Conservation (phyloP, 2,113 vertebrate species). For the Bubo bubo region DNA sequence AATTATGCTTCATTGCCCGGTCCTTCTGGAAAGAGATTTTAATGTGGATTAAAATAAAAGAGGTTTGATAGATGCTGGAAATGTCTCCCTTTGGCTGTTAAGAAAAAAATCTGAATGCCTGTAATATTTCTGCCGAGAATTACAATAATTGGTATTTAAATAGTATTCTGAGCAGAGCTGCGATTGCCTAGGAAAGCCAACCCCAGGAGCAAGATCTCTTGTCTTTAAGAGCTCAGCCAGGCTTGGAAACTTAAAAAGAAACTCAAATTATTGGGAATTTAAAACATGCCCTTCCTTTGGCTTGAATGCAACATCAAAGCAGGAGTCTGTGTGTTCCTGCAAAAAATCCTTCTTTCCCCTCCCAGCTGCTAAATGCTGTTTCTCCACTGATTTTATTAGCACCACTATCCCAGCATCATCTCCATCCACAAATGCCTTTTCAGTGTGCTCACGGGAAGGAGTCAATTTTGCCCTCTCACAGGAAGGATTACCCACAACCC, state of each 20-base stretch:
- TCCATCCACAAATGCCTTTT: not conserved
- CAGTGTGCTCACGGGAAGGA: not conserved
- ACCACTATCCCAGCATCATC: not conserved
- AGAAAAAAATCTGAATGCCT: conserved; percentile 48
- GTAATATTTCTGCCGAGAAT: conserved; percentile 72
- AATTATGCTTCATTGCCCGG: conserved; percentile 9
- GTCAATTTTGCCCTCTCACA: not conserved
- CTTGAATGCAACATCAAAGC: conserved; percentile 51
- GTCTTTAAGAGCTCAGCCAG: conserved; percentile 55
- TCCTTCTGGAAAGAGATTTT: conserved; percentile 37
- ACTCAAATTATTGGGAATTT: conserved; percentile 50
- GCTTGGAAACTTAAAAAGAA: conserved; percentile 58
- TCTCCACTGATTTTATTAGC: not conserved
- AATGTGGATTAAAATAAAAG: conserved; percentile 58
- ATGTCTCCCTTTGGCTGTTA: conserved; percentile 39
- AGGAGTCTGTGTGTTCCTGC: not conserved
- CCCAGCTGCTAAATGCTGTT: conserved; percentile 23
- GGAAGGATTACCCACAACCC: not conserved
- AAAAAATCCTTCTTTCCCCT: not conserved
- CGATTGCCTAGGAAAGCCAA: conserved; percentile 57
- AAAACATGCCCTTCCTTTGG: conserved; percentile 49
- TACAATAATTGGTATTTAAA: conserved; percentile 73
- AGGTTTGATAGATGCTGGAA: conserved; percentile 55
- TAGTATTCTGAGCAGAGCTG: conserved; percentile 56
- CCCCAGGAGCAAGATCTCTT: conserved; percentile 60